These are phyloP conservation scores for Drosophila littoralis DNA, from an alignment of 1,140 invertebrate genomes.

Conservation along the genomic window DNA sequence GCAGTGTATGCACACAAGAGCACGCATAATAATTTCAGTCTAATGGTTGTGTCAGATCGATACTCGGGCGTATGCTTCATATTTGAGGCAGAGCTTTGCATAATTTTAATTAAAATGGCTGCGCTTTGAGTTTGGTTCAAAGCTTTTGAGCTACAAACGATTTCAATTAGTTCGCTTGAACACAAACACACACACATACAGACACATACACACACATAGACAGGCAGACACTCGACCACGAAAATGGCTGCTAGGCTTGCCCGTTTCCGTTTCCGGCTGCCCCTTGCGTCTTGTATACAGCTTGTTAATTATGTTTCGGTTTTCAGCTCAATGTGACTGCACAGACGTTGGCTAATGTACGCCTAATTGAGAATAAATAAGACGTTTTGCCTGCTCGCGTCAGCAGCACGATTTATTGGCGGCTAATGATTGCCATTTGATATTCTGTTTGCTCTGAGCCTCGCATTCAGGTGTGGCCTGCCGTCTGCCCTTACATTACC, in stretches of 20 bases:
- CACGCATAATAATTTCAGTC: conserved; percentile 2
- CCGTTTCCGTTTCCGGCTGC: conserved; percentile 27
- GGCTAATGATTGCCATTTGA: conserved; percentile 63
- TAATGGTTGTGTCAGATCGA: background rate
- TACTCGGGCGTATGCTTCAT: conserved; percentile 38
- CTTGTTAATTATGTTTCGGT: conserved; percentile 43
- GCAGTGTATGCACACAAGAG: background rate
- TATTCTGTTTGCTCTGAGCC: conserved; percentile 39
- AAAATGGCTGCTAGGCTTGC: conserved; percentile 6
- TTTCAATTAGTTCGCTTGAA: conserved; percentile 39
- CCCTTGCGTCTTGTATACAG: background rate
- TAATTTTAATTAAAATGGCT: conserved; percentile 66
- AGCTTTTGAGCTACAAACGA: conserved; percentile 15
- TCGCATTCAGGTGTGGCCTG: conserved; percentile 36
- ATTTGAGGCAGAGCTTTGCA: conserved; percentile 45
- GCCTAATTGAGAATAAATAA: conserved; percentile 73
- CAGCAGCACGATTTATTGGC: conserved; percentile 69
- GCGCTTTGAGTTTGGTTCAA: conserved; percentile 23
- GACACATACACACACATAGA: background rate
- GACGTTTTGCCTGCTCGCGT: conserved; percentile 37
- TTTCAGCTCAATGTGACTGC: conserved; percentile 15
- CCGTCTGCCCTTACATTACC: background rate
- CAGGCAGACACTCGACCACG: background rate
- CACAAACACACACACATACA: background rate
- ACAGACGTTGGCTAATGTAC: conserved; percentile 55